Base-by-base conservation (phyloP, 2,797 vertebrate species). In the Mareca penelope region DNA sequence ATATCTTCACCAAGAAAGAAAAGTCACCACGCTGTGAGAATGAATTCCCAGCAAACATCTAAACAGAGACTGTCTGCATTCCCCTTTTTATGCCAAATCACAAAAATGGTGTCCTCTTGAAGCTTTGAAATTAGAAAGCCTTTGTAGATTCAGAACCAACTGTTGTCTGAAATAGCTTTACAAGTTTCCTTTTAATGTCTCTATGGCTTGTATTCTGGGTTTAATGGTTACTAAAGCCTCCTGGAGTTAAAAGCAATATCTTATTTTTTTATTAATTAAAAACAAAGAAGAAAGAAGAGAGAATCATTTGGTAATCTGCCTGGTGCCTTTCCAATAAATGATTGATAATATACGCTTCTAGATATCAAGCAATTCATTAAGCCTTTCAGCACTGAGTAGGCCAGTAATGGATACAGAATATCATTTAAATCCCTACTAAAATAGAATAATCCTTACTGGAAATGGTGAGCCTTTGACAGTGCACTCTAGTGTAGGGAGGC, bases 351-450 rank as follows among this genome's bases (percentile, higher is more conserved):
- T 2, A 48, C 67, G 88, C 15, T 60, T 85, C 42, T 64, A 64
- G 85, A 29, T 81, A 50, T 46, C 50, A n/a, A 93, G 73, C 31
- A 89, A 84, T 90, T 91, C 40, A 85, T 95, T 91, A 90, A 89
- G 48, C 50, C 26, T 94, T 91, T 83, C 73, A 93, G 70, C 91
- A 79, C 52, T 14, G 29, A 89, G 39, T 56, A 88, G 63, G 46
- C 77, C 65, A 76, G 40, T 93, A 92, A 92, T 89, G 77, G 85
- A 70, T 70, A 31, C 39, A 69, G 73, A 85, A 78, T 48, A 80
- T 64, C 10, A 50, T 50, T 80, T 50, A 68, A 33, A 44, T 52
- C 48, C 24, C 42, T 59, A 46, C 52, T 80, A 89, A 93, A 96
- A 70, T 19, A 26, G 39, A 80, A 15, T 44, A n/a, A 60, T 63